Evolutionary conservation across 2,797 vertebrate species (phyloP), one percentile per base, ranked within the genome.

Genomic region (Triplophysa yarkandensis): DNA sequence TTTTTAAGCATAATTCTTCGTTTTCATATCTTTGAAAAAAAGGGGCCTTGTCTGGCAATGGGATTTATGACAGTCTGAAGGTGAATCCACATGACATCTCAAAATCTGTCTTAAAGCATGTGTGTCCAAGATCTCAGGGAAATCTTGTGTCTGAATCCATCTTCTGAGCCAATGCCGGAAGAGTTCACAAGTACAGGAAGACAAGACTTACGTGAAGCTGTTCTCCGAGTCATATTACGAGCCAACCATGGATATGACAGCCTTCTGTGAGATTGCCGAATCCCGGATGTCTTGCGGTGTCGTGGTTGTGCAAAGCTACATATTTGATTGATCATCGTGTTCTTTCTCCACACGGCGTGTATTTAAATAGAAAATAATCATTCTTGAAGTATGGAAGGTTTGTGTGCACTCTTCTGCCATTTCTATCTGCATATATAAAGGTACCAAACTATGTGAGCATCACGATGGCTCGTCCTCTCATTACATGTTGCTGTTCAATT

Each of bases 401-500:
- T 43, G 14, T 43, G 41, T 43, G 6, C 16, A 11, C 41, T 43
- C 41, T 43, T 4, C 13, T 43, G 14, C 16, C 4, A 14, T 16
- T 17, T 4, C 14, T 17, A 7, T 46, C 16, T 48, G 21, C 21
- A 14, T 52, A 10, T 52, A 14, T 4, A 52, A 52, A 25, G 21
- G 10, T 52, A 16, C 13, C 27, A 2, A 4, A 14, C 14, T 16
- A 6, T 28, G 25, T 14, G 25, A 63, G 65, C 55, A 48, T 81
- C 73, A 68, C 76, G 50, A 34, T 21, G 77, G 54, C 55, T 57
- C 23, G 48, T 55, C 46, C 48, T 52, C 36, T 80, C 27, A 68
- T 78, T 75, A 74, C 36, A 66, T 57, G 32, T 77, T 50, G 71
- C 50, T 81, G 67, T 72, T 54, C 67, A 79, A 79, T 79, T 75